Conservation (phyloP, 2,113 vertebrate species). For the Catharus bicknelli region DNA sequence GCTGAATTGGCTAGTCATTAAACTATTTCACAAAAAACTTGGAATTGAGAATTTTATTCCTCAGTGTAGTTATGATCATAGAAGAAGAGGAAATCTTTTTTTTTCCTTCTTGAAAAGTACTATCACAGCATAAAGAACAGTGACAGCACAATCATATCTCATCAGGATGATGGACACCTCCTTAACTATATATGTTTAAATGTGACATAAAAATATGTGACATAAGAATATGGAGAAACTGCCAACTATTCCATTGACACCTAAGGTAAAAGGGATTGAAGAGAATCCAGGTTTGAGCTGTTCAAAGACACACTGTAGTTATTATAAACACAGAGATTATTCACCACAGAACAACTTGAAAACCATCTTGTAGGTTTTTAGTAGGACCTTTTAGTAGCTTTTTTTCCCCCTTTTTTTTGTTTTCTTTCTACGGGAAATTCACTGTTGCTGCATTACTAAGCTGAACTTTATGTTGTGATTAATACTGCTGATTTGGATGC, state of each 20-base stretch:
- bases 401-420: fast-evolving
- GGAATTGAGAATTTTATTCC: neutral
- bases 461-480: neutral
- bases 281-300: neutral
- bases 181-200: neutral
- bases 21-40: neutral
- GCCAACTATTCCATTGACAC: neutral
- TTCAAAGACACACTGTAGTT: neutral
- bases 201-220: neutral
- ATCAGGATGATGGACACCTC: neutral
- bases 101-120: neutral
- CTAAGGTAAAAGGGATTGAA: neutral
- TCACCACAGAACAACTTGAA: neutral
- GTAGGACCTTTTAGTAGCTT: neutral
- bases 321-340: neutral
- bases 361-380: neutral
- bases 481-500: neutral
- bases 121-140: neutral
- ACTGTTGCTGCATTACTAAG: neutral
- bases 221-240: neutral
- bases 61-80: neutral
- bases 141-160: neutral
- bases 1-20: neutral
- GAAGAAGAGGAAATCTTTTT: neutral
- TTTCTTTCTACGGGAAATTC: neutral